Conservation (phyloP, 1,140 invertebrate genomes). For the Dysdera silvatica region DNA sequence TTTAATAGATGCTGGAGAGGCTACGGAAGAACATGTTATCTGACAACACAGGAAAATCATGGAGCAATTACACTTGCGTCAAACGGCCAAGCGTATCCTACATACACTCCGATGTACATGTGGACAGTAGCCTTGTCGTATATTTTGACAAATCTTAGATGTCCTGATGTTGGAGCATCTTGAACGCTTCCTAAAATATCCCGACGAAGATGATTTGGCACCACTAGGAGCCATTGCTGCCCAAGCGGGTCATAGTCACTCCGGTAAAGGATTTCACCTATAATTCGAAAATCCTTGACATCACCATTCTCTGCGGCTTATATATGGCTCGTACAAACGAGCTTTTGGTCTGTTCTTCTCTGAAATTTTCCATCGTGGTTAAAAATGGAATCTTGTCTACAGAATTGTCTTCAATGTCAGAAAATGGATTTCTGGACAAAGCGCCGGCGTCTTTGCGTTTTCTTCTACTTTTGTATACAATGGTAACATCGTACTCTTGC, state of each 20-base stretch:
- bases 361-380: no score
- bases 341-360: no score
- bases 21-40: no score
- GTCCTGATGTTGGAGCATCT: slow-evolving; percentile 9
- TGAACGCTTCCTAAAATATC: slow-evolving; percentile 9
- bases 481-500: slow-evolving; percentile 26
- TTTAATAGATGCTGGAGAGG: no score
- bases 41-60: no score
- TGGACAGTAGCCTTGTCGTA: neutral
- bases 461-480: slow-evolving; percentile 14
- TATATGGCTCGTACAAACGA: no score
- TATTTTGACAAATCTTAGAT: slow-evolving; percentile 14
- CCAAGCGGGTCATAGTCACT: slow-evolving; percentile 3
- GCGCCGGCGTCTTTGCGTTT: slow-evolving; percentile 32
- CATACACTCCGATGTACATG: neutral
- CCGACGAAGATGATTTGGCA: neutral
- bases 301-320: no score
- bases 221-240: slow-evolving; percentile 3
- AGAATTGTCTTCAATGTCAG: no score
- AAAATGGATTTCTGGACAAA: slow-evolving; percentile 22
- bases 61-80: no score
- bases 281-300: neutral
- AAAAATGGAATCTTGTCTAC: no score
- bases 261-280: neutral
- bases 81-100: no score